Conservation (phyloP, 2,888 invertebrate genomes). For the Eupithecia subfuscata region DNA sequence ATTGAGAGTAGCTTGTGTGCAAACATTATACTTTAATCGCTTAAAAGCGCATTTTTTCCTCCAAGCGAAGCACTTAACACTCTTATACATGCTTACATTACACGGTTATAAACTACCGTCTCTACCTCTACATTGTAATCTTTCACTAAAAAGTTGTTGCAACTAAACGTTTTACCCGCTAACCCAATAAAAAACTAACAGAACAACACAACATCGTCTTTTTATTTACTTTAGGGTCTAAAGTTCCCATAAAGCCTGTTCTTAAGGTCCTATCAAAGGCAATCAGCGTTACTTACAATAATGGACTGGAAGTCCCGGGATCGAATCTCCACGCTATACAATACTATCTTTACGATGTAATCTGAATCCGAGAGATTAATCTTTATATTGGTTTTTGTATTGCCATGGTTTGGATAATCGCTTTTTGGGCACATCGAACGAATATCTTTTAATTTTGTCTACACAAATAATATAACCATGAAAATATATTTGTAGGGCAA, state of each 20-base stretch:
- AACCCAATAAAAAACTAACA: slow-evolving; percentile 6
- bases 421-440: background rate
- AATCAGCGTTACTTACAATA: slow-evolving; percentile 43
- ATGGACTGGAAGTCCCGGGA: slow-evolving; percentile 34
- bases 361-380: slow-evolving; percentile 60
- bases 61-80: no score
- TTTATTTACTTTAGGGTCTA: slow-evolving; percentile 22
- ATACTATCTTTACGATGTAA: slow-evolving; percentile 54
- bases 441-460: background rate
- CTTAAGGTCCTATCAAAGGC: slow-evolving; percentile 37
- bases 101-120: background rate
- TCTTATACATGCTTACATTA: no score
- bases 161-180: background rate
- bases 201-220: background rate
- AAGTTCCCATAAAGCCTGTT: slow-evolving; percentile 26
- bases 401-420: slow-evolving; percentile 8
- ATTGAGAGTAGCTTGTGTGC: no score
- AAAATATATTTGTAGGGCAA: background rate
- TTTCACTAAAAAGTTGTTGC: background rate
- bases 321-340: slow-evolving; percentile 43
- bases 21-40: no score
- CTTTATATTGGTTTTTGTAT: slow-evolving; percentile 48
- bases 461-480: background rate
- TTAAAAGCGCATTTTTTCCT: no score
- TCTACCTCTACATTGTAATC: background rate